Base-by-base conservation (phyloP, 2,797 vertebrate genomes). In the Chelon labrosus region DNA sequence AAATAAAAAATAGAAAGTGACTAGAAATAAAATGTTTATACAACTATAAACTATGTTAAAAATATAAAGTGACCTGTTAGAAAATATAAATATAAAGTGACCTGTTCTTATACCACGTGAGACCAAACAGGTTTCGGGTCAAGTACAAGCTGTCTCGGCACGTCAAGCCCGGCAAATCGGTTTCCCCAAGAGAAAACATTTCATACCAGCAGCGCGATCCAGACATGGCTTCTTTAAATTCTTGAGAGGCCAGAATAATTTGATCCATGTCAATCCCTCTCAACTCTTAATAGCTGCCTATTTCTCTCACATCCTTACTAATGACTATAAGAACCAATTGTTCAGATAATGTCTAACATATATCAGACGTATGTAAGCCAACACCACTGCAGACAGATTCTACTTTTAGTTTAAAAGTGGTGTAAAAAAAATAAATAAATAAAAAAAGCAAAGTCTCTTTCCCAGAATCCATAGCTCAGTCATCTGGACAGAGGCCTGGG, bases 401-500 rank as follows among this genome's bases (percentile, higher is more conserved):
- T 52, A 16, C 25, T 63, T 65, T 52, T 11, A 63, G 20, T 27
- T 44, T 10, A 46, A 25, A 17, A 38, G 22, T 6, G 7, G 31
- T 31, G 31, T 31, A 59, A 39, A 22, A 22, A 22, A 22, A 22
- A n/a, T n/a, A n/a, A n/a, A n/a, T n/a, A n/a, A 22, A 22, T 3
- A 22, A 22, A 22, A 22, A 22, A 22, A 22, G 3, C 22, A 22
- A 22, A 22, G 59, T 44, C 44, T 39, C 20, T 54, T 77, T 65
- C 38, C 41, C 39, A 77, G 52, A 77, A 77, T 54, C 25, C 46
- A 11, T 11, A 55, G 55, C 42, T 65, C 52, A 56, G 13, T 79
- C 62, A 77, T 54, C 56, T 35, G 49, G 50, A 68, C 25, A 17
- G 49, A 74, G 61, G 7, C 10, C 2, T 7, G 31, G 56, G 10